Evolutionary conservation across 2,797 vertebrate species (phyloP).

Genomic region (Aselliscus stoliczkanus): DNA sequence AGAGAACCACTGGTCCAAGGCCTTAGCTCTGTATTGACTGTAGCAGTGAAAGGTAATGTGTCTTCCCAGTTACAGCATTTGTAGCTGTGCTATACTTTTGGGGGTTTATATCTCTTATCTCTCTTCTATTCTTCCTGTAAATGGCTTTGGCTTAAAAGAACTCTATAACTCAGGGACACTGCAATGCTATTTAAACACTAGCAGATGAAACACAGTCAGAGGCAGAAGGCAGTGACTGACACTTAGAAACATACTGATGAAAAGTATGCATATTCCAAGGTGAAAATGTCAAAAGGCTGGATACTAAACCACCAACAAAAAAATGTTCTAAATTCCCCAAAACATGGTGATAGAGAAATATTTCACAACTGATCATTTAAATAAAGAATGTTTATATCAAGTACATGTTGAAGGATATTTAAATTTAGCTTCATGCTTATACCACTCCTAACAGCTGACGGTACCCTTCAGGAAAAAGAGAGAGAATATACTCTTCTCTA

Average conservation of each 20-base stretch:
- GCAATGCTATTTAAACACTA: constrained; percentile 10
- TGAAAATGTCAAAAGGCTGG: constrained; percentile 4
- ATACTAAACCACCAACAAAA: neutral
- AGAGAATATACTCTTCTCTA: neutral
- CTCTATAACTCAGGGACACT: neutral
- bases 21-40: neutral
- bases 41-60: neutral
- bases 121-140: constrained; percentile 8
- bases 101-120: neutral
- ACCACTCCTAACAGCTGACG: neutral
- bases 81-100: neutral
- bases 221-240: neutral
- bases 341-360: neutral
- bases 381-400: constrained; percentile 1
- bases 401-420: neutral
- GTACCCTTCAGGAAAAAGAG: neutral
- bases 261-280: neutral
- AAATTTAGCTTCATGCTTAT: neutral
- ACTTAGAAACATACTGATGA: neutral
- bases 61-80: neutral
- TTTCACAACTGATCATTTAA: neutral
- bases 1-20: neutral
- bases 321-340: neutral
- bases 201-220: neutral
- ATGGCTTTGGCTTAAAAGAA: neutral